Percentiles rank a stretch among this genome's conserved stretches.
phyloP scores from a whole-genome alignment of 2,888 invertebrate genomes.

The Leptinotarsa tumamoca region DNA sequence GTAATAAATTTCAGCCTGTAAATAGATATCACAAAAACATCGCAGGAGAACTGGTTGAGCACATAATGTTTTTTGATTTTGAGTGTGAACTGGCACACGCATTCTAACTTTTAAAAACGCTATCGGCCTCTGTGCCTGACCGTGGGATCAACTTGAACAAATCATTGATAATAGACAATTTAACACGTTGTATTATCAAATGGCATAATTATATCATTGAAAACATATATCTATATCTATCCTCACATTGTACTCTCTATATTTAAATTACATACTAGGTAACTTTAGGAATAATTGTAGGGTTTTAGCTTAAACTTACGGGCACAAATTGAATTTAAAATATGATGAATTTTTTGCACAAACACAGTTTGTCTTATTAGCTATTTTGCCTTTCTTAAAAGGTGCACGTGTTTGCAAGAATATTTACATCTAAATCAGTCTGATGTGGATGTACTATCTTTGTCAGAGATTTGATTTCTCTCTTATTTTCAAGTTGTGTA shows the following conservation, averaged over 20 bases:
- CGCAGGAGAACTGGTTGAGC: constrained; percentile 15
- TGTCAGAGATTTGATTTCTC: too few relatives aligned
- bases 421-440: constrained; percentile 2
- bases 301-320: constrained; percentile 68
- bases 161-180: constrained; percentile 65
- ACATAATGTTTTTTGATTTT: constrained; percentile 55
- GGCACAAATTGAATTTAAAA: constrained; percentile 66
- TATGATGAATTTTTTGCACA: constrained; percentile 60
- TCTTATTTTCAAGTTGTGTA: too few relatives aligned
- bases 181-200: constrained; percentile 58
- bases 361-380: constrained; percentile 37
- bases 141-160: constrained; percentile 68
- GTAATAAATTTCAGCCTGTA: neutral
- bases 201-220: constrained; percentile 56
- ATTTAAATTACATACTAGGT: constrained; percentile 60
- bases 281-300: constrained; percentile 60
- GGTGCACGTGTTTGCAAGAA: constrained; percentile 24
- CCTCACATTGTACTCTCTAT: constrained; percentile 62
- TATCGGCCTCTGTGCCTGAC: constrained; percentile 66
- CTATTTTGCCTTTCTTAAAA: constrained; percentile 28
- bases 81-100: constrained; percentile 66
- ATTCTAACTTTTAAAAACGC: constrained; percentile 57
- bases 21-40: constrained; percentile 24
- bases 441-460: too few relatives aligned
- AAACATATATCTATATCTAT: constrained; percentile 62